Base-by-base conservation (phyloP, 2,888 invertebrate genomes). In the Macropis europaea region DNA sequence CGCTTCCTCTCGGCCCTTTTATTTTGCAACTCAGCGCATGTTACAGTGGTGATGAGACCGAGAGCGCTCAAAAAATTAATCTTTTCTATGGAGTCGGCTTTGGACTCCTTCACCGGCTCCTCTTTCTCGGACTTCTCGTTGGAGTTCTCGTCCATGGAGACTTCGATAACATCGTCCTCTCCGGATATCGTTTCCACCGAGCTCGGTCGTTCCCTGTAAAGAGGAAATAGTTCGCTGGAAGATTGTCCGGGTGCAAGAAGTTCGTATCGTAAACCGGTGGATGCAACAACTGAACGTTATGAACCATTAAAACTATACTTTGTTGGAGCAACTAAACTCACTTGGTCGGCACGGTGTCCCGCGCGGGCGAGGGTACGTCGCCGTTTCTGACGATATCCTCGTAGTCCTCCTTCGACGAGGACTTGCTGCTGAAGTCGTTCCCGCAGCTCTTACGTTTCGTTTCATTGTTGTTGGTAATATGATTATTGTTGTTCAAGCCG, bases 1-100 rank as follows among this genome's bases (percentile, higher is more conserved):
- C 92, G 86, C 78, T 92, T 92, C 34, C 92, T 87, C 81, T 92
- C 92, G 7, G 90, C 91, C 54, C 91, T 87, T 72, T 90, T 91
- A 69, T 91, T 92, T 78, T 92, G 92, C 82, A 92, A 88, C 81
- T 92, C 92, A 36, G 89, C 88, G 72, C 87, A 91, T 13, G 89
- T 88, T 34, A 90, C 90, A 32, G 90, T 90, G 5, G 92, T 92
- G 48, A 91, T 91, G 50, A 92, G 86, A 22, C 90, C 90, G 57
- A 92, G 90, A 63, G 88, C 87, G 22, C 81, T 87, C 32, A 92
- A 83, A 72, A 92, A 92, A 52, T 88, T 88, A 4, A 87, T 54
- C 80, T 92, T 91, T 45, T 83, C 83, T 3, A 56, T 30, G 4
- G 60, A 59, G 9, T 81, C 77, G 17, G 38, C 26, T 59, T 73